Evolutionary conservation across 2,888 invertebrate species (phyloP).

Genomic region (Diarsia mendica): DNA sequence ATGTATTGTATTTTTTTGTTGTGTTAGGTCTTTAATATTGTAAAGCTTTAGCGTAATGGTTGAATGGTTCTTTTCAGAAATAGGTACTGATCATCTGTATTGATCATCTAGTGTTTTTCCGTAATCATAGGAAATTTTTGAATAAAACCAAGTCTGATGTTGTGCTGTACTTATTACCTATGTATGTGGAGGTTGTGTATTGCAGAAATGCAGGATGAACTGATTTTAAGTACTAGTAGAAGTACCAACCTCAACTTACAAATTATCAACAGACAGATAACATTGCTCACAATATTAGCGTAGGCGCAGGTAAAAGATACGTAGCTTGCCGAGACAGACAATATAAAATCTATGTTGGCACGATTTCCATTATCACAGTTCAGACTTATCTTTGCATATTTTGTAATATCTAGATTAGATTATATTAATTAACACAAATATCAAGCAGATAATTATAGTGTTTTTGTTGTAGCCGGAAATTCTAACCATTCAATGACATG

Average conservation of each 20-base stretch:
- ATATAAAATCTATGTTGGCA: not conserved
- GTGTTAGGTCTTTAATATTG: not conserved
- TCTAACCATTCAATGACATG: not conserved
- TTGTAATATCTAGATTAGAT: conserved; percentile 18
- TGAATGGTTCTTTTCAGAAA: not conserved
- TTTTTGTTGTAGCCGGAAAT: not conserved
- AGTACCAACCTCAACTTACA: not conserved
- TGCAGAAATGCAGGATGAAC: not conserved
- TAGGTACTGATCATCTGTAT: too few species aligned
- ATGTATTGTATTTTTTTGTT: not conserved
- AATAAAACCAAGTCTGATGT: too few species aligned
- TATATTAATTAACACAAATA: conserved; percentile 10
- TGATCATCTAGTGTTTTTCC: not conserved
- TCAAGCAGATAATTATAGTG: not conserved
- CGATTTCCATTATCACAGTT: conserved; percentile 4
- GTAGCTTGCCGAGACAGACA: not conserved
- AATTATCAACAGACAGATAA: not conserved
- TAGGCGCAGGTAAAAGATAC: conserved; percentile 19
- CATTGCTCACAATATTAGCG: conserved; percentile 37
- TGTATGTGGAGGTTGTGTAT: too few species aligned
- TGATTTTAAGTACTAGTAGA: not conserved
- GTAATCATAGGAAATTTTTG: not conserved
- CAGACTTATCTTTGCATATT: conserved; percentile 8
- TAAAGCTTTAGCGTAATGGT: not conserved
- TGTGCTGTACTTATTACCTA: too few species aligned